phyloP scores from a whole-genome alignment of 2,797 vertebrate species.

The Squalus acanthias region DNA sequence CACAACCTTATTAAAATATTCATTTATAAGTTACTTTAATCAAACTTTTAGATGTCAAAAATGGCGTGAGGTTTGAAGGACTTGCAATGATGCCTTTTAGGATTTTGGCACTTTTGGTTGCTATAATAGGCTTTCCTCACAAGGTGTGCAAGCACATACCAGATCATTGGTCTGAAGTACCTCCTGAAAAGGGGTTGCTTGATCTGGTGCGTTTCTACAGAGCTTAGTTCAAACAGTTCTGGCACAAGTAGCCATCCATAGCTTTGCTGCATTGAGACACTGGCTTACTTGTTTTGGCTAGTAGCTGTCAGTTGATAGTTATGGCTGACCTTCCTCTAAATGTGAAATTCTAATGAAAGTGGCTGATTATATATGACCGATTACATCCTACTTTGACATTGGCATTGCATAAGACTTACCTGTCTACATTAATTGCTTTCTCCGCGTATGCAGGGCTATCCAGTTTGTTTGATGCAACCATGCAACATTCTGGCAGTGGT shows the following conservation, averaged over 20 bases:
- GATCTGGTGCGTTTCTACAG: background rate
- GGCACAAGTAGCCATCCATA: background rate
- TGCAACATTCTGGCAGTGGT: slow-evolving; percentile 71
- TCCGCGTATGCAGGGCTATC: slow-evolving; percentile 58
- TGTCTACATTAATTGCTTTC: background rate
- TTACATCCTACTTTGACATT: background rate
- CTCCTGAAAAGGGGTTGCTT: background rate
- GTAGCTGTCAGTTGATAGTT: background rate
- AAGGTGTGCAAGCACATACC: background rate
- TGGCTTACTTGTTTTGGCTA: background rate
- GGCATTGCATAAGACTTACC: background rate
- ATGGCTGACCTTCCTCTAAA: background rate
- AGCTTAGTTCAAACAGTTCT: background rate
- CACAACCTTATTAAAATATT: too few relatives aligned
- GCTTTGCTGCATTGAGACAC: background rate
- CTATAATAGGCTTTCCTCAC: background rate
- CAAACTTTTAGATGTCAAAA: background rate
- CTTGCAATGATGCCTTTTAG: background rate
- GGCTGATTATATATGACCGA: background rate
- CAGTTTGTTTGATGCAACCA: slow-evolving; percentile 76
- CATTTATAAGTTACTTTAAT: background rate
- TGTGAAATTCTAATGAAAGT: background rate
- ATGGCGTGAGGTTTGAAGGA: background rate
- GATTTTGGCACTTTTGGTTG: background rate
- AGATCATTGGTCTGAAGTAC: background rate